Evolutionary conservation across 1,140 invertebrate genomes (phyloP), one percentile per base, ranked within the genome.

Genomic region (Cydia splendana): DNA sequence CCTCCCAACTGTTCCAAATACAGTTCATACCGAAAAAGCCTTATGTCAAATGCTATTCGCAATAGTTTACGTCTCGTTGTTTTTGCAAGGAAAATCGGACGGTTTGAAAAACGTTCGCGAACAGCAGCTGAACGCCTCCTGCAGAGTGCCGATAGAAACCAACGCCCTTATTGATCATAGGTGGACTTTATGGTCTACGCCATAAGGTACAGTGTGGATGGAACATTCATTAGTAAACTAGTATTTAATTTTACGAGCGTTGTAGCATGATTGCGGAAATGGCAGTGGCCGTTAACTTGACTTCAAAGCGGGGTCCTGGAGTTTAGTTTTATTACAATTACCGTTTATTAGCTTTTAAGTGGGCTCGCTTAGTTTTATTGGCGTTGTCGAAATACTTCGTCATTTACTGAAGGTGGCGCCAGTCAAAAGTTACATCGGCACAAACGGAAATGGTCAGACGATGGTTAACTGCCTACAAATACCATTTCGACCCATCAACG

Each of bases 321-420:
- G 34, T 71, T 71, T 71, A 71, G 57, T 71, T 71, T 71, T 71
- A 71, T 71, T 71, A 13, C 67, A 38, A 71, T 71, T 30, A 67
- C 67, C 67, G 34, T 71, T 71, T 71, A 71, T 38, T 71, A 10
- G n/a, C 67, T 42, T 71, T 71, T 71, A 71, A 71, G 67, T 34
- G 45, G 18, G 6, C 20, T 12, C 3, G 18, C 20, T 62, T 62
- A 62, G 20, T 24, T 62, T 62, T 62, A 57, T 57, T 57, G 12
- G 12, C 45, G 51, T 10, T 62, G 57, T 10, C n/a, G 18, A 12
- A 62, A 62, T 20, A 12, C 57, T 10, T 62, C 10, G 57, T 62
- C 51, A 53, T 53, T 53, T n/a, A 53, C 51, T 53, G 51, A 15
- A 48, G 13, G 13, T 1, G 13, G 13, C 45, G 38, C 15, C 13